Conservation (phyloP, 2,113 vertebrate species). For the Pantherophis guttatus region DNA sequence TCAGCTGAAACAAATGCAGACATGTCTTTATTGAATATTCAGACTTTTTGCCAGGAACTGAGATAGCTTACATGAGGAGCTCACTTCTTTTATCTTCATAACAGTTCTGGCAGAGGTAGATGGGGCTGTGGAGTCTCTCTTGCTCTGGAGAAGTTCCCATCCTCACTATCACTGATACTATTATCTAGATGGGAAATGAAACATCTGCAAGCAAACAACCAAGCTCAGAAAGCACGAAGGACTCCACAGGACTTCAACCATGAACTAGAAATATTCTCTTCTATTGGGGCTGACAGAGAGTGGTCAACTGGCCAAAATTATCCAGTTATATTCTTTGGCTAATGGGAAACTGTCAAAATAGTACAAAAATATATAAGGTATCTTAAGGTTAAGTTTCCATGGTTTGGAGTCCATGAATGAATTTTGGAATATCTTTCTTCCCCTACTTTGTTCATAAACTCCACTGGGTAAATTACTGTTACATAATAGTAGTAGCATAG, state of each 20-base stretch:
- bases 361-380: not conserved
- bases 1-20: not conserved
- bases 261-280: too few species aligned
- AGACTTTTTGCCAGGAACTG: not conserved
- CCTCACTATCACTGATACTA: too few species aligned
- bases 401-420: not conserved
- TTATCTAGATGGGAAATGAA: too few species aligned
- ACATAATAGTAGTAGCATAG: not conserved
- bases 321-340: not conserved
- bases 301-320: not conserved
- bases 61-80: not conserved
- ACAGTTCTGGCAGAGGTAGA: not conserved
- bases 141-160: too few species aligned
- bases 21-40: not conserved
- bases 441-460: not conserved
- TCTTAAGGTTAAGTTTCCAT: not conserved
- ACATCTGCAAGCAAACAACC: too few species aligned
- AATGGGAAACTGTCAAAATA: not conserved
- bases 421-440: not conserved
- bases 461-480: not conserved
- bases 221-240: too few species aligned
- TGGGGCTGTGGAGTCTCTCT: not conserved
- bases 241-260: too few species aligned
- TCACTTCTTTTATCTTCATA: not conserved
- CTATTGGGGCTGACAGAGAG: not conserved